These are phyloP conservation scores for Biston stratarius DNA, from an alignment of 2,888 invertebrate species.

Conservation along the genomic window DNA sequence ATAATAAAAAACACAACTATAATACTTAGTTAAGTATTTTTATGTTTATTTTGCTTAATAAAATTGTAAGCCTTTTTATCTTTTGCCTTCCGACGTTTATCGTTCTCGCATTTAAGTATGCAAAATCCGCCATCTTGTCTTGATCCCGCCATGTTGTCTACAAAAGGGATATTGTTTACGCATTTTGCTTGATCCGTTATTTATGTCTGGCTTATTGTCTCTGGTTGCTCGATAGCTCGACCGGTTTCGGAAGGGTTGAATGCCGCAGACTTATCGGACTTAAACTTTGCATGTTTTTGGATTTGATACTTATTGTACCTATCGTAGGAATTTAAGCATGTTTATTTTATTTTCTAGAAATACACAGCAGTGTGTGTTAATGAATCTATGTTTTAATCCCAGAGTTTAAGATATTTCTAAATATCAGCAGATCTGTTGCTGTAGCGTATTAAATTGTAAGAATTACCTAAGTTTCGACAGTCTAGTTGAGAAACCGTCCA, in stretches of 20 bases:
- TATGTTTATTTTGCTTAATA: background rate
- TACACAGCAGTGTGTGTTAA: too few species aligned
- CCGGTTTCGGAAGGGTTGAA: constrained; percentile 32
- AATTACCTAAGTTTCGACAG: too few species aligned
- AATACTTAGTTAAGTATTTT: too few species aligned
- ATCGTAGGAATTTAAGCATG: too few species aligned
- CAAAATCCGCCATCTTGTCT: constrained; percentile 63
- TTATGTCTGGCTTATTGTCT: constrained; percentile 75
- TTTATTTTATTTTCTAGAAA: too few species aligned
- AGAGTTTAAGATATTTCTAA: too few species aligned
- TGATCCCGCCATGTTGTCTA: constrained; percentile 69
- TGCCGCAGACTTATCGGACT: constrained; percentile 16
- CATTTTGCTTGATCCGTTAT: constrained; percentile 80
- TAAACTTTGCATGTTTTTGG: constrained; percentile 25
- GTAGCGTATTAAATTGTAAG: too few species aligned
- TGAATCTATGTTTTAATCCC: too few species aligned
- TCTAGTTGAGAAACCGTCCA: too few species aligned
- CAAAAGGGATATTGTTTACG: constrained; percentile 75
- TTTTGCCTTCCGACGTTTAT: background rate
- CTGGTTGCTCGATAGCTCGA: constrained; percentile 54
- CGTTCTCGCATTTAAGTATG: constrained; percentile 49
- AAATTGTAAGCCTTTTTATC: background rate
- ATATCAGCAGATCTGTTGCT: too few species aligned
- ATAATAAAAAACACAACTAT: too few species aligned
- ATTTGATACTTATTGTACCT: background rate